Conservation (phyloP, 1,140 invertebrate species). For the Lamellibrachia luymesi region DNA sequence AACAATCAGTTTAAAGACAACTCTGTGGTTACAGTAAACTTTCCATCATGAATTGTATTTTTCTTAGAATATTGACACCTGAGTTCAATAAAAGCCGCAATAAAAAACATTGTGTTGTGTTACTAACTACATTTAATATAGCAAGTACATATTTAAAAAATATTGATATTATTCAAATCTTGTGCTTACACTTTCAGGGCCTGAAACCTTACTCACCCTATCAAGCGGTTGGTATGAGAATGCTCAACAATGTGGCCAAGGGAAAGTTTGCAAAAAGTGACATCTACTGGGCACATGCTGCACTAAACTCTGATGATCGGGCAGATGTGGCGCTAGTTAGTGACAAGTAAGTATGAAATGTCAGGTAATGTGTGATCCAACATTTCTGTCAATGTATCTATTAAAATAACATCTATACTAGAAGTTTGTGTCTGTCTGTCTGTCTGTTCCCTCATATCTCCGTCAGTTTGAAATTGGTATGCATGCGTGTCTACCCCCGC, state of each 20-base stretch:
- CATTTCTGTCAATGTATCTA: no score
- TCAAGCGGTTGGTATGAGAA: constrained; percentile 64
- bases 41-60: no score
- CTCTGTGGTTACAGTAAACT: no score
- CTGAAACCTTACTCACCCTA: constrained; percentile 65
- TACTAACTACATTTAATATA: neutral
- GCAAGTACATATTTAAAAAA: neutral
- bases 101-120: neutral
- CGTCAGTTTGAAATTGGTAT: no score
- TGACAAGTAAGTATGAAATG: constrained; percentile 38
- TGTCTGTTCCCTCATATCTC: no score
- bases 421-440: no score
- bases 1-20: no score
- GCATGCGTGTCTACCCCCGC: no score
- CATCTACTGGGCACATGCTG: constrained; percentile 51
- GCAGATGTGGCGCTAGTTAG: constrained; percentile 49
- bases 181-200: constrained; percentile 58
- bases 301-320: constrained; percentile 47
- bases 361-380: no score
- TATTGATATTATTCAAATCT: neutral
- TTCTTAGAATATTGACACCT: no score
- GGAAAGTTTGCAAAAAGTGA: constrained; percentile 42
- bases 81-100: neutral
- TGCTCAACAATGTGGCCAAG: constrained; percentile 56
- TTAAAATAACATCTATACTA: no score